A percentile compares a stretch with the other conserved stretches of the same genome.
Evolutionary conservation across 2,113 vertebrate genomes (phyloP).

Genomic region (Martes martes): DNA sequence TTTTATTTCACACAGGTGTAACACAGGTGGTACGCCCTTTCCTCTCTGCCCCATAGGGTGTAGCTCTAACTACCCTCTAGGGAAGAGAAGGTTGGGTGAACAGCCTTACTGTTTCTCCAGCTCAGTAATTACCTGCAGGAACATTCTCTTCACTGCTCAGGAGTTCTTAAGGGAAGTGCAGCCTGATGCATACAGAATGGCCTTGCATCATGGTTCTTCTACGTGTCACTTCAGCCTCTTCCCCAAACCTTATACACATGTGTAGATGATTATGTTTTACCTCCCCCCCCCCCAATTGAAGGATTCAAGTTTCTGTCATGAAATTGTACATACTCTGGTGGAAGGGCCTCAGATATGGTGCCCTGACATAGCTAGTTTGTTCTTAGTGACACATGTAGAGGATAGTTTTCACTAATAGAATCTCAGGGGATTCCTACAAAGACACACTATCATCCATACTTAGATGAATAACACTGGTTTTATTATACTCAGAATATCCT

Average conservation of each 20-base stretch:
- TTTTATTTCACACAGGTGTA: conserved; percentile 72
- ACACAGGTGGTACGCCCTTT: conserved; percentile 76
- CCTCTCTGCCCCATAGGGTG: conserved; percentile 80
- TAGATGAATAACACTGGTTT: neutral
- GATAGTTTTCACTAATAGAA: neutral
- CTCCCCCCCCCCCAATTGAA: neutral
- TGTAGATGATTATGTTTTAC: neutral
- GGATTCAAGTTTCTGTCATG: neutral
- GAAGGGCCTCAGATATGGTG: neutral
- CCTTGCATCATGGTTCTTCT: neutral
- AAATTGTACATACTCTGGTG: neutral
- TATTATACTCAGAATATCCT: neutral
- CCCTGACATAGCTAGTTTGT: neutral
- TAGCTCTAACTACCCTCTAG: conserved; percentile 78
- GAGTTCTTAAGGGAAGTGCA: neutral
- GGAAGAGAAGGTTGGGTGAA: conserved; percentile 79
- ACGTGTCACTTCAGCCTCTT: neutral
- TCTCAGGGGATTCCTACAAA: neutral
- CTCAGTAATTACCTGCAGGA: conserved; percentile 53
- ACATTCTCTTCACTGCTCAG: neutral
- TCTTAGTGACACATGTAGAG: neutral
- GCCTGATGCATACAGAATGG: neutral
- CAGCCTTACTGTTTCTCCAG: conserved; percentile 73
- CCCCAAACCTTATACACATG: neutral
- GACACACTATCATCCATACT: accelerated